These are phyloP conservation scores for Phthorimaea operculella DNA, from an alignment of 1,140 invertebrate genomes.

Conservation along the genomic window DNA sequence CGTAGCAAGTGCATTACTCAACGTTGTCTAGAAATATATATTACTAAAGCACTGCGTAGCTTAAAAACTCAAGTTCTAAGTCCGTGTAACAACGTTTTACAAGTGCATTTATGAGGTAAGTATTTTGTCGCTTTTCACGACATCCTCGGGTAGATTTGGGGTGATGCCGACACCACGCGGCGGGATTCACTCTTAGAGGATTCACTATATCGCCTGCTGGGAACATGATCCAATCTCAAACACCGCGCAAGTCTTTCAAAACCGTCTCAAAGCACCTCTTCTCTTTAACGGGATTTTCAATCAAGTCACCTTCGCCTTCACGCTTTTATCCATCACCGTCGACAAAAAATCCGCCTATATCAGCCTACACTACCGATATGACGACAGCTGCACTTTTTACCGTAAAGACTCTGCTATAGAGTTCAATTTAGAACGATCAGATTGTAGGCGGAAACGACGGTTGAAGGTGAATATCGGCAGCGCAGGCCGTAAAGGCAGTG, in stretches of 20 bases:
- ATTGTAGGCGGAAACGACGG: conserved; percentile 25
- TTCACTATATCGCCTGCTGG: too few relatives aligned
- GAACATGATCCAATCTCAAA: conserved; percentile 15
- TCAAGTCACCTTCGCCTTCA: conserved; percentile 37
- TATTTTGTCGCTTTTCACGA: too few relatives aligned
- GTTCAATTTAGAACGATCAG: conserved; percentile 17
- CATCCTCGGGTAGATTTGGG: too few relatives aligned
- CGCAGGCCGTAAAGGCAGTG: conserved; percentile 50
- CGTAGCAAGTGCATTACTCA: too few relatives aligned
- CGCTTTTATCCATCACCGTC: conserved; percentile 45
- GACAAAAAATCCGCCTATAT: conserved; percentile 53
- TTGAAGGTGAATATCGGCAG: conserved; percentile 48
- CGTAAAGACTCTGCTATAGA: conserved; percentile 4
- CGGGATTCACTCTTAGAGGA: too few relatives aligned
- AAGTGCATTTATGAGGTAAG: too few relatives aligned
- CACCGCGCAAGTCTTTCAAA: conserved; percentile 16
- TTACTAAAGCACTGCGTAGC: too few relatives aligned
- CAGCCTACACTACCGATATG: conserved; percentile 22
- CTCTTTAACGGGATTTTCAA: conserved; percentile 45
- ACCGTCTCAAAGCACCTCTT: conserved; percentile 19
- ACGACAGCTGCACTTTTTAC: conserved; percentile 1
- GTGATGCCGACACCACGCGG: too few relatives aligned
- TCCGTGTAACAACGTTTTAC: too few relatives aligned
- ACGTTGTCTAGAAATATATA: too few relatives aligned
- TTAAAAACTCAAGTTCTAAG: too few relatives aligned